Conservation (phyloP, 2,888 invertebrate genomes). For the Polydrusus tereticollis region DNA sequence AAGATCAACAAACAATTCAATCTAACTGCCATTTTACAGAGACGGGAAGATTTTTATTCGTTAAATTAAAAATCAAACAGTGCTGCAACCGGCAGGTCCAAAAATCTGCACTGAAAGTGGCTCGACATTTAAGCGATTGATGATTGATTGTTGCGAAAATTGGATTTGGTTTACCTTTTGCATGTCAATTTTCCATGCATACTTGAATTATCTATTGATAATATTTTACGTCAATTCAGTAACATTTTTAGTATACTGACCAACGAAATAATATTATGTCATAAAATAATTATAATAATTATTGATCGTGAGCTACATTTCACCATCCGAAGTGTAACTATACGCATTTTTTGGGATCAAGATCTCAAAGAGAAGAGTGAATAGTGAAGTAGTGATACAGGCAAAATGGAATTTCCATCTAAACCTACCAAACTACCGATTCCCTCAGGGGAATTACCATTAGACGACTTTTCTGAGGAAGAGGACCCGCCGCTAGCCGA, state of each 20-base stretch:
- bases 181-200: not conserved
- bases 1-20: slow-evolving; percentile 5
- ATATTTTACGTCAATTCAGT: not conserved
- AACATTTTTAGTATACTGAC: not conserved
- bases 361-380: no score
- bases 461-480: no score
- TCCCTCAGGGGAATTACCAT: no score
- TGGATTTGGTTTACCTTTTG: slow-evolving; percentile 31
- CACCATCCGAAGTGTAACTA: no score
- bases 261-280: no score
- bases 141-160: slow-evolving; percentile 35
- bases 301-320: no score
- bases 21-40: not conserved
- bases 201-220: not conserved
- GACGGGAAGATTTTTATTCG: slow-evolving; percentile 10
- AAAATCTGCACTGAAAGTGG: slow-evolving; percentile 28
- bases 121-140: slow-evolving; percentile 13
- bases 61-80: slow-evolving; percentile 29
- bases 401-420: no score
- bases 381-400: no score
- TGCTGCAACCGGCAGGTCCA: slow-evolving; percentile 17
- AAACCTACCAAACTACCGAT: no score
- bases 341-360: no score
- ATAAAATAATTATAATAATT: no score
- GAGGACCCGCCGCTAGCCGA: no score